A percentile compares a stretch with the other conserved stretches of the same genome.
phyloP scores from a whole-genome alignment of 1,140 invertebrate genomes.

The Zaprionus ornatus region DNA sequence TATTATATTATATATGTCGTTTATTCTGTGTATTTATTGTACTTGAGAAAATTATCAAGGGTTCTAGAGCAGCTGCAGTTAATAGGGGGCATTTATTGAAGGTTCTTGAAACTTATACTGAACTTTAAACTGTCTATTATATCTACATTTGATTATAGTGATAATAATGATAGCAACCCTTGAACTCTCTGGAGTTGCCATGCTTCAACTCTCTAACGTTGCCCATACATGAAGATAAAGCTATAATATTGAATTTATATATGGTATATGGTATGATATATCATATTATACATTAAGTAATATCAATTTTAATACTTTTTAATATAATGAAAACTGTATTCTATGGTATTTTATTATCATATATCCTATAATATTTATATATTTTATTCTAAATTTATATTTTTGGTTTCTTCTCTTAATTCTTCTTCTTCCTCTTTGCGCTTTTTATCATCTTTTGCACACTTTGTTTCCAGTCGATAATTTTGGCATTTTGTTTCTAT shows the following conservation, averaged over 20 bases:
- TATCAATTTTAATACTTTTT: too few species aligned
- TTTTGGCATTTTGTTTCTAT: neutral
- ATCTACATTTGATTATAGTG: neutral
- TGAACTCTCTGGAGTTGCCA: too few species aligned
- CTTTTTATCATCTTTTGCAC: neutral
- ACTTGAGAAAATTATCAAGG: neutral
- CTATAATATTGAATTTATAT: neutral
- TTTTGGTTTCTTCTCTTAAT: neutral
- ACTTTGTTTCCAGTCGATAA: neutral
- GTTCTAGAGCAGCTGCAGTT: neutral
- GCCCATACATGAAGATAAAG: too few species aligned
- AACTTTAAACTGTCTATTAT: neutral
- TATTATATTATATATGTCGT: too few species aligned
- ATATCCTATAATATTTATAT: neutral
- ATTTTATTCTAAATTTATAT: neutral
- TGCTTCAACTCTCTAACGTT: too few species aligned
- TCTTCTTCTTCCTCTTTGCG: neutral
- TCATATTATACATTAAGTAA: too few species aligned
- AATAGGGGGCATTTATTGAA: neutral
- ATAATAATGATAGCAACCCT: too few species aligned
- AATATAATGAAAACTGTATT: neutral
- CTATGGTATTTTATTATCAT: neutral
- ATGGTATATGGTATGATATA: too few species aligned
- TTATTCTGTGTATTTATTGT: too few species aligned
- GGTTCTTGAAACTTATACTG: neutral